Base-by-base conservation (phyloP, 2,797 vertebrate species). In the Taenioides sp. region DNA sequence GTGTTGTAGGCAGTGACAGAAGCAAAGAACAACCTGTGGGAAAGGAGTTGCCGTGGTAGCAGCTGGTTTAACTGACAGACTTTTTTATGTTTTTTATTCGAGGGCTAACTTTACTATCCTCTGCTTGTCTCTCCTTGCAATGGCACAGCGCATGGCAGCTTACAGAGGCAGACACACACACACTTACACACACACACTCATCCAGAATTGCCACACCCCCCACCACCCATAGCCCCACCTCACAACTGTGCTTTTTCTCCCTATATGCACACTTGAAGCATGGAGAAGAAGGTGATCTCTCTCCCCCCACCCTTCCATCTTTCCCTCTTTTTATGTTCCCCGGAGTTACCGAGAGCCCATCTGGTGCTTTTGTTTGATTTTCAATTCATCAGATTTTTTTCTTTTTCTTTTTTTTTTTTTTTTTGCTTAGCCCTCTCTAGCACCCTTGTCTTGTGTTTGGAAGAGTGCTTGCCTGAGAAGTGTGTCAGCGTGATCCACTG, bases 81-180 rank as follows among this genome's bases (percentile, higher is more conserved):
- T 65, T 65, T 49, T 50, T 65, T 10, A 7, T 27, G 12, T 22
- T 23, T 65, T 27, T 65, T 17, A 65, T 65, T 65, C 23, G 1
- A 49, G 43, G 80, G 55, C 69, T 55, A 93, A 92, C 89, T 92
- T 93, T 93, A 88, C 75, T 76, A 75, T 87, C 82, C 88, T 86
- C 79, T 87, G 85, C 67, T 73, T 14, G 52, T 85, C 75, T 82
- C 79, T 79, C 77, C 78, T 62, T 76, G 88, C 87, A 87, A 87
- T 86, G 91, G 80, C 88, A 84, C 83, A 80, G 64, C 64, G 64
- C 79, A 88, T 72, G 74, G 80, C 80, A 75, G 87, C 90, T 73
- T 86, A 80, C 90, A 90, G 91, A 83, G 90, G 86, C 80, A 80
- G 92, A 88, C 87, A 92, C 90, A 89, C 93, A 89, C 93, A 92